Base-by-base conservation (phyloP, 2,797 vertebrate genomes). In the Poeciliopsis paucimaculata region DNA sequence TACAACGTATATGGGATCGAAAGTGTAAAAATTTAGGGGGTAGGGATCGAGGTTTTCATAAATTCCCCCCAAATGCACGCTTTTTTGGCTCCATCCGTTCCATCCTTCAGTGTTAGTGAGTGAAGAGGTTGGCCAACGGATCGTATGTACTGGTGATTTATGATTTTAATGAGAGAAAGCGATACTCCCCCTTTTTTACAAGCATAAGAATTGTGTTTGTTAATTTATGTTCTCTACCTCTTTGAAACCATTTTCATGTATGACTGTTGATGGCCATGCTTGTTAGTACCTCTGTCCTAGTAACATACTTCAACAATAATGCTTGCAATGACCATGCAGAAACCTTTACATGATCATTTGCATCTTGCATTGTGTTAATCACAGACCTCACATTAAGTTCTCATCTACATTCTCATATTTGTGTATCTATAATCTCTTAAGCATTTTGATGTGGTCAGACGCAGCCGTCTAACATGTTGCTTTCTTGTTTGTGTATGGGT, bases 1-100 rank as follows among this genome's bases (percentile, higher is more conserved):
- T 99, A 99, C 98, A 99, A 99, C 98, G 98, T 99, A 96, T 99
- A 99, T 98, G 98, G 98, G 96, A 99, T 99, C 98, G 98, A 99
- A 98, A 99, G 98, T 99, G 98, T 99, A 98, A 99, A 99, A 98
- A 99, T 99, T 98, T 99, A 99, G 98, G 97, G 98, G 98, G 98
- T 99, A 99, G 98, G 98, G 98, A 97, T 95, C 92, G 84, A 98
- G 98, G 97, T 96, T 97, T 97, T 95, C 94, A 94, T 95, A 92
- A 94, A 94, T 93, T 93, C 93, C 94, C 93, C 93, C 95, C 89
- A 94, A 95, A 92, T 96, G 95, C 95, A 96, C 95, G 96, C 91
- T 95, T 95, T 93, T 95, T 94, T 97, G 96, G 96, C 96, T 97
- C 96, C 95, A 85, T 97, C 91, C 97, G 95, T 97, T 92, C 94